Evolutionary conservation across 2,888 invertebrate species (phyloP).

Genomic region (Melanostoma scalare): DNA sequence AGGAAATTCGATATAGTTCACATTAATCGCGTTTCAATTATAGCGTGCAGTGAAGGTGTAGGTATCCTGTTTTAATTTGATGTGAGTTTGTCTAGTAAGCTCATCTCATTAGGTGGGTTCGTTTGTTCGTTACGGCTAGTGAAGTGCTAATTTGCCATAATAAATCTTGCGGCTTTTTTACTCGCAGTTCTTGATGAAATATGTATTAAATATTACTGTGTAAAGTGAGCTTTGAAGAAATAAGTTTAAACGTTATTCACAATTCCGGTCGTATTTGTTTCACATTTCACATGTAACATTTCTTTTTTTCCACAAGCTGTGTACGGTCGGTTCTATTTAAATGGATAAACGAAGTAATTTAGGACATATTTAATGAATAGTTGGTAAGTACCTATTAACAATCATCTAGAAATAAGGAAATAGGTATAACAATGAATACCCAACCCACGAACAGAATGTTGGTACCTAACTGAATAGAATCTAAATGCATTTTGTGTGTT

Average conservation of each 20-base stretch:
- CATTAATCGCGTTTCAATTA: constrained; percentile 21
- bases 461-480: neutral
- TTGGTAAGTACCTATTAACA: constrained; percentile 34
- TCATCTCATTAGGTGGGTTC: constrained; percentile 14
- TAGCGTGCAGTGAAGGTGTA: constrained; percentile 1
- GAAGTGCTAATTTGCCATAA: constrained; percentile 58
- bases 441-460: too few species aligned
- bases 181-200: constrained; percentile 34
- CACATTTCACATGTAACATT: neutral
- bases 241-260: constrained; percentile 35
- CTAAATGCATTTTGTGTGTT: constrained; percentile 1
- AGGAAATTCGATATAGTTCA: constrained; percentile 19
- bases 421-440: too few species aligned
- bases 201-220: constrained; percentile 35
- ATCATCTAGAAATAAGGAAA: too few species aligned
- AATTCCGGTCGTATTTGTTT: constrained; percentile 39
- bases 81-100: neutral
- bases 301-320: neutral
- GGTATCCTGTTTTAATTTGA: constrained; percentile 14
- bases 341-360: constrained; percentile 51
- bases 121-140: constrained; percentile 20
- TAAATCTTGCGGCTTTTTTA: constrained; percentile 46
- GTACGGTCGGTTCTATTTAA: neutral
- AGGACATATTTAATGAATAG: constrained; percentile 28
- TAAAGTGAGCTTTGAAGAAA: constrained; percentile 23